Conservation (phyloP, 2,888 invertebrate species). For the Leptopilina myrica region DNA sequence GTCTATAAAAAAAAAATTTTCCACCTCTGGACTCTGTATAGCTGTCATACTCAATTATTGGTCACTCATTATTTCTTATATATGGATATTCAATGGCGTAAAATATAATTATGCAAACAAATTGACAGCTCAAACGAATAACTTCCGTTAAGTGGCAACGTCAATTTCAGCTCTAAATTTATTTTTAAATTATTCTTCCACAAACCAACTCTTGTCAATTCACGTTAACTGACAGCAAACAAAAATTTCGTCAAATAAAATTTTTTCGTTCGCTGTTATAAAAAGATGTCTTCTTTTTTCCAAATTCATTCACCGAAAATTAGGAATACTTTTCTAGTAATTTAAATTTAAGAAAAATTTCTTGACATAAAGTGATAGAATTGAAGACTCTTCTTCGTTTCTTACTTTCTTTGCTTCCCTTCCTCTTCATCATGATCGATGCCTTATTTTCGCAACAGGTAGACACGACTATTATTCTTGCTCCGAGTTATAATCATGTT, state of each 20-base stretch:
- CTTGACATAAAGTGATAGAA: neutral
- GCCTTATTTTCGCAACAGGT: slow-evolving; percentile 14
- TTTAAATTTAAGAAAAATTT: too few species aligned
- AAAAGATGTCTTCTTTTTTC: neutral
- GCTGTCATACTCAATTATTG: neutral
- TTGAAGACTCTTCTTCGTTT: neutral
- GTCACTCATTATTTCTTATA: neutral
- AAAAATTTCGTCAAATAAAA: neutral
- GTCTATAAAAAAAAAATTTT: neutral
- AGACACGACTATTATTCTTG: slow-evolving; percentile 22
- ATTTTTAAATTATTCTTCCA: neutral
- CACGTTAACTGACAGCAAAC: neutral
- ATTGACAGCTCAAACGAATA: neutral
- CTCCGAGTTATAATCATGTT: neutral
- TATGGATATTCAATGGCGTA: neutral
- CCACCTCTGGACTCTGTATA: neutral
- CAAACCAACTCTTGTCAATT: neutral
- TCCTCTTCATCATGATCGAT: neutral
- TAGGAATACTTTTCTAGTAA: too few species aligned
- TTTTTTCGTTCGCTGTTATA: neutral
- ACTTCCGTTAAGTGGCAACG: neutral
- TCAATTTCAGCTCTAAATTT: neutral
- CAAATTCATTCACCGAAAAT: too few species aligned
- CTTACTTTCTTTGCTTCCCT: neutral
- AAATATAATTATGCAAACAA: neutral